These are phyloP conservation scores for Rhinogobius similis DNA, from an alignment of 2,113 vertebrate species.

Conservation along the genomic window DNA sequence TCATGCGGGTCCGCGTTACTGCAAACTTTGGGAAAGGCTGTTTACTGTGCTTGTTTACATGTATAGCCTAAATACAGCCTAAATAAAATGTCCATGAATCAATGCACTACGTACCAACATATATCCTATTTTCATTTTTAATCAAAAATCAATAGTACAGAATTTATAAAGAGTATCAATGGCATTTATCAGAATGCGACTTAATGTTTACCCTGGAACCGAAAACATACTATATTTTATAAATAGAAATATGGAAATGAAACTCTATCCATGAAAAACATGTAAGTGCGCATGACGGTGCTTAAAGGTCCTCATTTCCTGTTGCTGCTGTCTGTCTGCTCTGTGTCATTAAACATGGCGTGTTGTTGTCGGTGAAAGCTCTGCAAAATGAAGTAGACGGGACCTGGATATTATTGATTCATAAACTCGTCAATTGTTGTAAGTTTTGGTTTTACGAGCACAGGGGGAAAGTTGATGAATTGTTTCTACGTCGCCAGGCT, in stretches of 20 bases:
- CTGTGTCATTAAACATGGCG: conserved; percentile 57
- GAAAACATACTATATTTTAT: neutral
- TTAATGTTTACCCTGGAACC: neutral
- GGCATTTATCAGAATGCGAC: neutral
- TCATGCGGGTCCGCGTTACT: no score
- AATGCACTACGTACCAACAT: no score
- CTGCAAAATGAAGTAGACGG: neutral
- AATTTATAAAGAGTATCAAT: neutral
- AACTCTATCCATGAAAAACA: neutral
- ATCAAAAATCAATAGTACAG: no score
- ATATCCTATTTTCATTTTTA: no score
- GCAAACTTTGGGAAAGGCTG: no score
- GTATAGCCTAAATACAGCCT: no score
- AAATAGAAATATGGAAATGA: neutral
- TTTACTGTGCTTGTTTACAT: no score
- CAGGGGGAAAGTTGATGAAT: neutral
- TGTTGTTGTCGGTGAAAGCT: neutral
- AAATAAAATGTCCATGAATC: no score
- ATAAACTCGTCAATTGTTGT: conserved; percentile 22
- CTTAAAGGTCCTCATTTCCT: neutral
- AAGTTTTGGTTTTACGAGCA: conserved; percentile 24
- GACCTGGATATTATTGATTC: conserved; percentile 7
- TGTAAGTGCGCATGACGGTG: neutral
- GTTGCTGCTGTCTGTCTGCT: conserved; percentile 8
- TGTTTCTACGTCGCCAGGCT: conserved; percentile 33